Evolutionary conservation across 1,140 invertebrate genomes (phyloP), one percentile per base, ranked within the genome.

Genomic region (Aplysia californica): DNA sequence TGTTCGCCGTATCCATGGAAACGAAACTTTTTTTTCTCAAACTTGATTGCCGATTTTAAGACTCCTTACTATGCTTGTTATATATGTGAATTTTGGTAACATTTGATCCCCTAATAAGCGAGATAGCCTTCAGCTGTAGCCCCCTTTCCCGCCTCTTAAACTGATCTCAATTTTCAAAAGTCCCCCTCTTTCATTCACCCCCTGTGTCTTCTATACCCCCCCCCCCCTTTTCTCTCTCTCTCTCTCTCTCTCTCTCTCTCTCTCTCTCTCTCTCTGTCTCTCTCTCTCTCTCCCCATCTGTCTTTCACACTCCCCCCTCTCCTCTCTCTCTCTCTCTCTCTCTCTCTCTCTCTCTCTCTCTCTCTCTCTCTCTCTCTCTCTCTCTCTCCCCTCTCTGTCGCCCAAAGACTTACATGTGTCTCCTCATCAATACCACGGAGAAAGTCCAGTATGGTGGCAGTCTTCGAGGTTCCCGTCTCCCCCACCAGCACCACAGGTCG

Each of bases 401-500:
- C 44, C 44, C 44, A 50, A 50, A 50, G 10, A 50, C n/a, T 50
- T 87, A 95, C 94, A 88, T 93, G 94, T 88, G 61, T 77, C 21
- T 88, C 85, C 90, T 90, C 59, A 83, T 94, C 91, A 23, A 96
- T 85, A 59, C 92, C 91, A 76, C 93, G 91, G 36, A 96, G 87
- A 89, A 95, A 96, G 82, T 95, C 93, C 76, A 93, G 92, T 76
- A 95, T 94, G 55, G 95, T 95, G 0, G 95, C 95, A 1, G 95
- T 96, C 91, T 97, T 97, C 0, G 95, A 95, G 39, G 95, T 95
- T 2, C 95, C 95, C 1, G 94, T 95, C 83, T 96, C 95, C 1
- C 96, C 96, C 0, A 96, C 93, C 2, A 97, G 89, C 15, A 96
- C 88, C 0, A 95, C 92, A 0, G 96, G 95, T 79, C 93, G 89